Percentiles rank a stretch among this genome's conserved stretches.
Evolutionary conservation across 2,888 invertebrate species (phyloP).

Genomic region (Drosophila percnosoma): DNA sequence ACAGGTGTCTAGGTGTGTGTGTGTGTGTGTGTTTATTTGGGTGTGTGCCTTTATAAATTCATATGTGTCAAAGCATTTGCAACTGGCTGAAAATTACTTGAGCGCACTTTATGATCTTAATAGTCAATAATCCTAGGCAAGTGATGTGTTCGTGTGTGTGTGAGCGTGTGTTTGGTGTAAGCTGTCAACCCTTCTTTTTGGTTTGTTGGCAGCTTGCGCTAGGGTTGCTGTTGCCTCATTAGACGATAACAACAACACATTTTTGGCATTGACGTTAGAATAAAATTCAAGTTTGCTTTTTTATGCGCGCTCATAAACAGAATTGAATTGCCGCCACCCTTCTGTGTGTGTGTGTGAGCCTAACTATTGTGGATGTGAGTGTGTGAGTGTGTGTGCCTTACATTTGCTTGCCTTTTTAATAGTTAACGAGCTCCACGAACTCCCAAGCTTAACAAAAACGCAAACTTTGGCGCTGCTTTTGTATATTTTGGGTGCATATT

Average conservation of each 20-base stretch:
- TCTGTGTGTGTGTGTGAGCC: constrained; percentile 12
- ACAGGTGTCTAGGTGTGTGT: constrained; percentile 30
- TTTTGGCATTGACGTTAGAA: constrained; percentile 63
- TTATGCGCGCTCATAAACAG: constrained; percentile 83
- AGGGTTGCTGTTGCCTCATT: constrained; percentile 62
- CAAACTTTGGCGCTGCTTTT: constrained; percentile 28
- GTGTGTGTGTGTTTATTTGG: constrained; percentile 10
- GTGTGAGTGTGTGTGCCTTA: constrained; percentile 7
- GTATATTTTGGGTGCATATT: constrained; percentile 42
- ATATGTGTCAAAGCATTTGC: constrained; percentile 58
- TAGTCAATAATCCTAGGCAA: constrained; percentile 66
- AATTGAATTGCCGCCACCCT: constrained; percentile 72
- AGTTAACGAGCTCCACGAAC: constrained; percentile 73
- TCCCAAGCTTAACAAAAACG: constrained; percentile 24
- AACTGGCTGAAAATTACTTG: constrained; percentile 66
- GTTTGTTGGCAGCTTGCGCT: constrained; percentile 9
- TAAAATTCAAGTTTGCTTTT: constrained; percentile 82
- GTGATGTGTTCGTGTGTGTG: neutral
- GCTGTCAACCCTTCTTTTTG: constrained; percentile 55
- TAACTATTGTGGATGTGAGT: constrained; percentile 33
- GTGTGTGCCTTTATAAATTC: constrained; percentile 54
- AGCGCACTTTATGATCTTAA: constrained; percentile 65
- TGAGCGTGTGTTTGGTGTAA: constrained; percentile 14
- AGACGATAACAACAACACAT: constrained; percentile 53
- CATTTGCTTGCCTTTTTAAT: constrained; percentile 68